Conservation (phyloP, 2,888 invertebrate genomes). For the Syrista parreyssii region DNA sequence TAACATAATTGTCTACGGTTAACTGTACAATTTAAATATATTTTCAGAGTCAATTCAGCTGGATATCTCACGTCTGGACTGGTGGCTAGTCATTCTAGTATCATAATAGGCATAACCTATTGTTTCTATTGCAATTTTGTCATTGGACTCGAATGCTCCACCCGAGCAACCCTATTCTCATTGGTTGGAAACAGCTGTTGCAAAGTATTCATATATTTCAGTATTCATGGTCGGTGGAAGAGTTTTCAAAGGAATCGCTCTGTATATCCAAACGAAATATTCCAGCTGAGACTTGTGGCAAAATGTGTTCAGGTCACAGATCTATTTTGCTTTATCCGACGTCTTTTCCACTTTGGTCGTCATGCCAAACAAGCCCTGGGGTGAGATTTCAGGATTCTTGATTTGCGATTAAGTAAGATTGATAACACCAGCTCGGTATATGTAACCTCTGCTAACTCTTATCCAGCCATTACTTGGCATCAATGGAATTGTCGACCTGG, state of each 20-base stretch:
- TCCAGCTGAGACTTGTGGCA: neutral
- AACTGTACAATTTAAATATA: too few species aligned
- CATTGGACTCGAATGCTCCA: neutral
- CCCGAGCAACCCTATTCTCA: neutral
- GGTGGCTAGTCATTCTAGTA: neutral
- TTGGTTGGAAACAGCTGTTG: neutral
- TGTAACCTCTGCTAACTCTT: neutral
- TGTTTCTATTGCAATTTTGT: neutral
- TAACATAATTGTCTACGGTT: too few species aligned
- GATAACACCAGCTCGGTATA: neutral
- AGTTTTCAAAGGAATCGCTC: neutral
- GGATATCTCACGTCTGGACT: too few species aligned
- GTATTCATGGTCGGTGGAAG: neutral
- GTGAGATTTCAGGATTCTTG: neutral
- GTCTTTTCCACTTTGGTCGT: neutral
- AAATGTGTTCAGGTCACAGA: neutral
- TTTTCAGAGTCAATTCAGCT: too few species aligned
- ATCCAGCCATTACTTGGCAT: neutral
- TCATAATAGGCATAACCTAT: neutral
- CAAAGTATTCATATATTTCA: neutral
- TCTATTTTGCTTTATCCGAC: neutral
- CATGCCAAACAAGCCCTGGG: neutral
- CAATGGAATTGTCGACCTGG: neutral
- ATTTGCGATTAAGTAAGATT: neutral
- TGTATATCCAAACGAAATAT: neutral